Base-by-base conservation (phyloP, 53 echinoderm and acorn worm species). In the Astropecten irregularis region DNA sequence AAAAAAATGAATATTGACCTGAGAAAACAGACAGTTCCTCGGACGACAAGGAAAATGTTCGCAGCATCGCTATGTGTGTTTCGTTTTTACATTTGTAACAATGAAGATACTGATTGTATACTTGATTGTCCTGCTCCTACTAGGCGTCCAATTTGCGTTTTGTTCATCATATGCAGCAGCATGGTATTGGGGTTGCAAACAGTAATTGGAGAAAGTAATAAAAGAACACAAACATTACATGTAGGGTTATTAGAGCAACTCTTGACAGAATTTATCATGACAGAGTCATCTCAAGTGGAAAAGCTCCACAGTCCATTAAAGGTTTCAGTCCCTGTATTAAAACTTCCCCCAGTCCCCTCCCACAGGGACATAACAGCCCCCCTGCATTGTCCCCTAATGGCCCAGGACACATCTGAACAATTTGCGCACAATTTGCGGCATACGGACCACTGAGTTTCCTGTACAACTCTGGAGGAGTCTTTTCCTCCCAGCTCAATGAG, bases 241-340 rank as follows among this genome's bases (percentile, higher is more conserved):
- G n/a, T n/a, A n/a, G 48, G 42, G 79, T 61, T 60, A 62, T 79
- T 46, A 44, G 33, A 42, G 16, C 61, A 46, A 28, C 30, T 20
- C 62, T 61, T 79, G 79, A 79, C 79, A 48, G 14, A 61, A 79
- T 61, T 56, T 22, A 39, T 29, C 46, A 8, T 30, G 79, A 79
- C 79, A 79, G 79, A 46, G 27, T 79, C 61, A 60, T 46, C 31
- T 79, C 79, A 79, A 61, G 79, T 79, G 63, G 79, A 79, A 79
- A 79, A 71, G 62, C 22, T 62, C 30, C 53, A 33, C 50, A n/a
- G 56, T 58, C 76, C 76, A 76, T 76, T 76, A 76, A 76, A 57
- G 58, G 76, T 57, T 55, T 40, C 56, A 67, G 8, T 46, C 47
- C 47, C 14, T 8, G 47, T 46, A 46, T 14, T 46, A 46, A 26